A percentile compares a stretch with the other conserved stretches of the same genome.
phyloP scores from a whole-genome alignment of 2,113 vertebrate genomes.

The Cygnus atratus region DNA sequence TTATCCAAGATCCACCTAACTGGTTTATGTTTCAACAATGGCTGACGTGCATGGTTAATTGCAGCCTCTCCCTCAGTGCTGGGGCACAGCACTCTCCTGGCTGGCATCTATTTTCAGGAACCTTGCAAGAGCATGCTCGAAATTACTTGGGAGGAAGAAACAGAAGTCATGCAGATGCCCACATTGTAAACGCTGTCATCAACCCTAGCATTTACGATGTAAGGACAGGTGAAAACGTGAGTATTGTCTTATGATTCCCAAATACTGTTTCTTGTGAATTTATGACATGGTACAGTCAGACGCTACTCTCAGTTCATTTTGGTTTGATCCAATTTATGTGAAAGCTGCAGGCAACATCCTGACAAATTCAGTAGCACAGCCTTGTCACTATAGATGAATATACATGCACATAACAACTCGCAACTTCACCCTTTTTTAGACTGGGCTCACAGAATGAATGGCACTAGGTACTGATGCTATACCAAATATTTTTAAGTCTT shows the following conservation, averaged over 20 bases:
- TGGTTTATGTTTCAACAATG: not conserved
- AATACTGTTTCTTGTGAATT: not conserved
- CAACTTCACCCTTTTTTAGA: not conserved
- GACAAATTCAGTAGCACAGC: not conserved
- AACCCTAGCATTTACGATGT: not conserved
- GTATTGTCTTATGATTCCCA: fast-evolving
- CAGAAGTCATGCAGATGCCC: not conserved
- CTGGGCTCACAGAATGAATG: not conserved
- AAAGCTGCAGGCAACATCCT: constrained; percentile 25
- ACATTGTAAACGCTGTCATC: fast-evolving
- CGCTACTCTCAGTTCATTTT: not conserved
- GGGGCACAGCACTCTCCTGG: not conserved
- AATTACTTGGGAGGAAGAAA: not conserved
- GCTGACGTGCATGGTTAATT: not conserved
- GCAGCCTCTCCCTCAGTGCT: not conserved
- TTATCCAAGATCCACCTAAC: not conserved
- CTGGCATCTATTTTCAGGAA: not conserved
- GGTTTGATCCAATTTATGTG: not conserved
- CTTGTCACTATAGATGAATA: not conserved
- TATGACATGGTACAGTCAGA: not conserved
- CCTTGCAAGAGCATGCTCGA: not conserved
- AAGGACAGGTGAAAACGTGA: not conserved
- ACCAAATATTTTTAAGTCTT: not conserved
- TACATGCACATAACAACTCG: not conserved
- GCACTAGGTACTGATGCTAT: not conserved